Evolutionary conservation across 1,140 invertebrate species (phyloP).

Genomic region (Pseudomyrmex concolor): DNA sequence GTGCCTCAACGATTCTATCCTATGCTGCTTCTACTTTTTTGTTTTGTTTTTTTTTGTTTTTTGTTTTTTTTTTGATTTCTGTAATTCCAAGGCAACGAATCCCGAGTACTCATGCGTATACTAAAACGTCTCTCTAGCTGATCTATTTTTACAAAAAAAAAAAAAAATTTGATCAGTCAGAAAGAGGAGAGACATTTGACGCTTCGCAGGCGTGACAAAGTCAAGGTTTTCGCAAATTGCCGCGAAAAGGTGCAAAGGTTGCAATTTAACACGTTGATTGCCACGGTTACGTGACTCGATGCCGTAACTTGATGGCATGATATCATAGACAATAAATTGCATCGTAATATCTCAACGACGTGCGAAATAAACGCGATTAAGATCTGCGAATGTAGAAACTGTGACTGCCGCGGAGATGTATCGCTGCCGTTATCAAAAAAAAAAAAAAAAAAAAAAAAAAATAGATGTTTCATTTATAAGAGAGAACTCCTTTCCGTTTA

Average conservation of each 20-base stretch:
- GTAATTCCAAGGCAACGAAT: background rate
- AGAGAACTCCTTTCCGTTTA: background rate
- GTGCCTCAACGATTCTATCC: conserved; percentile 14
- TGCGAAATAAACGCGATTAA: background rate
- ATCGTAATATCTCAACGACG: background rate
- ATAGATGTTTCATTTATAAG: background rate
- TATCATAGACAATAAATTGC: conserved; percentile 33
- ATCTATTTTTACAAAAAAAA: too few relatives aligned
- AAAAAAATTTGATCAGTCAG: background rate
- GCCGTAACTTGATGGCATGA: background rate
- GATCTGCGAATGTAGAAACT: background rate
- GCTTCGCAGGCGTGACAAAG: background rate
- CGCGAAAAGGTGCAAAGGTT: conserved; percentile 1
- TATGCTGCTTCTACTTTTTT: conserved; percentile 2
- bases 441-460: background rate
- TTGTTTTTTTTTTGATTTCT: too few relatives aligned
- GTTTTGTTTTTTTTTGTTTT: too few relatives aligned
- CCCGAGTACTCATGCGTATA: background rate
- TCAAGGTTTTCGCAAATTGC: conserved; percentile 15
- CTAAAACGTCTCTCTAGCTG: too few relatives aligned
- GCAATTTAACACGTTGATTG: conserved; percentile 22
- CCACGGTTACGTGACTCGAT: conserved; percentile 37
- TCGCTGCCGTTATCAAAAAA: background rate
- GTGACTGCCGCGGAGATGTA: background rate
- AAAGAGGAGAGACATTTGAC: background rate